A percentile compares a stretch with the other conserved stretches of the same genome.
These are phyloP conservation scores for Eupithecia pulchellata DNA, from an alignment of 2,888 invertebrate genomes.

Conservation along the genomic window DNA sequence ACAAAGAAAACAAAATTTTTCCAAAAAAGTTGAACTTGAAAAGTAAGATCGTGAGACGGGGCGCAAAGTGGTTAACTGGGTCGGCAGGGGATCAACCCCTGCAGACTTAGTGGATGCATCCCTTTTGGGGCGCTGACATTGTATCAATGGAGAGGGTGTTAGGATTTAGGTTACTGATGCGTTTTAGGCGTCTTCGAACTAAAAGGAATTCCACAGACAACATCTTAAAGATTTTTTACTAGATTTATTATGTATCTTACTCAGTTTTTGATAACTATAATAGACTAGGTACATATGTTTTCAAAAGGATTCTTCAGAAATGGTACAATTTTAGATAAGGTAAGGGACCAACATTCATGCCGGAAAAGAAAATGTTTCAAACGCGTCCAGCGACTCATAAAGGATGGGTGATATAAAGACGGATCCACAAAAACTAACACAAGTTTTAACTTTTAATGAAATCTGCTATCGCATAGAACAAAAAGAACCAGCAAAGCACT, in stretches of 20 bases:
- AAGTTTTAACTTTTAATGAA: constrained; percentile 63
- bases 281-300: too few species aligned
- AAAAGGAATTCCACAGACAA: background rate
- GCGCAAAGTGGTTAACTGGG: constrained; percentile 44
- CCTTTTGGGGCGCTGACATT: constrained; percentile 34
- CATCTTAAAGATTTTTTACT: background rate
- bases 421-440: constrained; percentile 26
- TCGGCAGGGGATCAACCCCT: constrained; percentile 44
- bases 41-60: constrained; percentile 39
- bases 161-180: constrained; percentile 12
- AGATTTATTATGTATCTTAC: background rate
- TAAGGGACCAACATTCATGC: background rate
- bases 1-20: constrained; percentile 29
- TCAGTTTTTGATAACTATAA: too few species aligned
- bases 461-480: constrained; percentile 57
- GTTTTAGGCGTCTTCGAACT: background rate
- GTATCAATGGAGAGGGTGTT: constrained; percentile 27
- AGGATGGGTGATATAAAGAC: constrained; percentile 23
- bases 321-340: too few species aligned
- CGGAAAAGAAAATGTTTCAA: background rate
- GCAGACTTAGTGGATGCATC: constrained; percentile 40
- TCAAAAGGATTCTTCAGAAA: too few species aligned
- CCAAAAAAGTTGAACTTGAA: constrained; percentile 43
- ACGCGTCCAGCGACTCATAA: constrained; percentile 10
- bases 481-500: constrained; percentile 63